Percentiles rank a stretch among this genome's conserved stretches.
Evolutionary conservation across 2,797 vertebrate genomes (phyloP).

Genomic region (Gadopsis marmoratus): DNA sequence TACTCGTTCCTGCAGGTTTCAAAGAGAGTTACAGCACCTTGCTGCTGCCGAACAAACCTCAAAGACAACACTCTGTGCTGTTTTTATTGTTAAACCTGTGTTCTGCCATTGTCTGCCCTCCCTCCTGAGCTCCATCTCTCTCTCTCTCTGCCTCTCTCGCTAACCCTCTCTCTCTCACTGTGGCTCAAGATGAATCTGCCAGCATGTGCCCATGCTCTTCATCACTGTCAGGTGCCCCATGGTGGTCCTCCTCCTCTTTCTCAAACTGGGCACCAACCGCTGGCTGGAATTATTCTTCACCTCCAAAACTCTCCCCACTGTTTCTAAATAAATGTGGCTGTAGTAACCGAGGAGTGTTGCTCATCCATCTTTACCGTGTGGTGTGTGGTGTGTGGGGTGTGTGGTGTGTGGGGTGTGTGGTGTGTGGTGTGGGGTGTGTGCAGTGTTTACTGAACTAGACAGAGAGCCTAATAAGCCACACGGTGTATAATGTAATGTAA

Average conservation of each 20-base stretch:
- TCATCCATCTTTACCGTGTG: slow-evolving; percentile 88
- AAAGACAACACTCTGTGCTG: slow-evolving; percentile 72
- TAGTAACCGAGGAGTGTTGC: slow-evolving; percentile 86
- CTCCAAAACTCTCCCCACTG: slow-evolving; percentile 88
- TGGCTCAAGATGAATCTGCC: slow-evolving; percentile 89
- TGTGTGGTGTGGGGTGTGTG: too few species aligned
- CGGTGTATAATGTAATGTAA: slow-evolving; percentile 25
- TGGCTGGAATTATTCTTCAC: slow-evolving; percentile 91
- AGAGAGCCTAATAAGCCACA: slow-evolving; percentile 75
- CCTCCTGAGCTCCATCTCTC: slow-evolving; percentile 53
- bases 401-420: too few species aligned
- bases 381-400: slow-evolving; percentile 44
- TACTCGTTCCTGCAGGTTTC: slow-evolving; percentile 61
- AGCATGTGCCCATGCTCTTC: slow-evolving; percentile 87
- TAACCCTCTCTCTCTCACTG: slow-evolving; percentile 52
- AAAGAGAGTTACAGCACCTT: slow-evolving; percentile 57
- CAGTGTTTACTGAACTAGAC: slow-evolving; percentile 74
- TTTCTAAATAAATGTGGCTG: slow-evolving; percentile 94
- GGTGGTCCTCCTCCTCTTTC: slow-evolving; percentile 89
- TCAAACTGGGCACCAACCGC: slow-evolving; percentile 90
- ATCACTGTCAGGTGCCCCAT: slow-evolving; percentile 90
- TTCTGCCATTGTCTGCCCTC: slow-evolving; percentile 75
- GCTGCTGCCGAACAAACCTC: slow-evolving; percentile 69
- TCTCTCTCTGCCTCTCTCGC: slow-evolving; percentile 31
- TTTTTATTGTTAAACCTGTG: slow-evolving; percentile 81